phyloP scores from a whole-genome alignment of 2,113 vertebrate species.

The Mirounga angustirostris region DNA sequence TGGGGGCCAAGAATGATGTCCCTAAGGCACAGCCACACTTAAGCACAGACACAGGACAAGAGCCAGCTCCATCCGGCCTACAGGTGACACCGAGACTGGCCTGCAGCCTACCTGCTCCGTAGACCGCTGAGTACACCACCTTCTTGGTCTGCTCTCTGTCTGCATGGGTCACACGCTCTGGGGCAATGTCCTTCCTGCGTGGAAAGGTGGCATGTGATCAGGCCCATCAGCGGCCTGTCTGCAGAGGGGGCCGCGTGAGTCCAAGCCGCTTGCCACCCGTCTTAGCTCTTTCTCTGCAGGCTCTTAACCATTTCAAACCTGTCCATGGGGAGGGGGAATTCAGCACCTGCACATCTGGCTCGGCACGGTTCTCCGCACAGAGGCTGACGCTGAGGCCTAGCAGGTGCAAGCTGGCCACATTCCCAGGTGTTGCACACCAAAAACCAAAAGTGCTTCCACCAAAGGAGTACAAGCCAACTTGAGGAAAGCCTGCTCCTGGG shows the following conservation, averaged over 20 bases:
- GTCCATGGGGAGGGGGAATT: rapidly evolving
- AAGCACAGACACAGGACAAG: rapidly evolving
- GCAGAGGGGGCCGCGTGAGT: too few species aligned
- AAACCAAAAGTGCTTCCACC: too few species aligned
- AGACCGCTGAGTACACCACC: constrained; percentile 93
- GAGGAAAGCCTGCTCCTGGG: not conserved
- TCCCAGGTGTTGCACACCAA: not conserved
- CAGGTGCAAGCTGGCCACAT: not conserved
- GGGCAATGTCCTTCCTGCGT: constrained; percentile 90
- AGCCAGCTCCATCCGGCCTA: not conserved
- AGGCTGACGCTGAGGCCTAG: not conserved
- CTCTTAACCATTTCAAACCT: not conserved
- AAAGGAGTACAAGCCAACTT: rapidly evolving
- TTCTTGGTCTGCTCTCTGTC: constrained; percentile 95
- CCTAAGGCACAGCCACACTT: not conserved
- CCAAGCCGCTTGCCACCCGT: rapidly evolving
- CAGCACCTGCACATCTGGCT: not conserved
- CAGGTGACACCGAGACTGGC: not conserved
- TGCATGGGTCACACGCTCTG: constrained; percentile 85
- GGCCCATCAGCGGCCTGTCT: not conserved
- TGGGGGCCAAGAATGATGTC: rapidly evolving
- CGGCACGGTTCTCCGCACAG: rapidly evolving
- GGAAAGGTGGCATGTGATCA: not conserved
- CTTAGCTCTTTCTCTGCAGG: not conserved
- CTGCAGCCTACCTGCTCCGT: constrained; percentile 92